Evolutionary conservation across 1,140 invertebrate species (phyloP).

Genomic region (Scaptodrosophila lebanonensis): DNA sequence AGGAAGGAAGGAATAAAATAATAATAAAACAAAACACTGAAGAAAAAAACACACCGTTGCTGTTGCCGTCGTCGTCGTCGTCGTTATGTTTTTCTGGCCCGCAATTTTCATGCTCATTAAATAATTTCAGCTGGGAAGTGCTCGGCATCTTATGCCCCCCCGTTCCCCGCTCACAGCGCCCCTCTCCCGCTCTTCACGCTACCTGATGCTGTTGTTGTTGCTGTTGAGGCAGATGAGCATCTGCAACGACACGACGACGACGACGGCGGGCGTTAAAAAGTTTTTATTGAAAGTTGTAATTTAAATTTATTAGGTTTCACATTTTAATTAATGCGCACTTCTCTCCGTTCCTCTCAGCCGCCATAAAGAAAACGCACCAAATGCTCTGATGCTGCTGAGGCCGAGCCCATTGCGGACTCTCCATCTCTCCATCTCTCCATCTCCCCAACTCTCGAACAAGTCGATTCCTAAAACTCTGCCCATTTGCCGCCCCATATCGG

Average conservation of each 20-base stretch:
- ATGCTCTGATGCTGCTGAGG: neutral
- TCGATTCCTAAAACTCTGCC: too few species aligned
- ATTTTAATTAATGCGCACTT: slow-evolving; percentile 74
- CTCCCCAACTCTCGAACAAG: too few species aligned
- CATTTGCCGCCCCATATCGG: too few species aligned
- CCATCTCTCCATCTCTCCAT: neutral
- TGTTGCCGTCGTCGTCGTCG: slow-evolving; percentile 1
- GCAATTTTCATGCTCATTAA: slow-evolving; percentile 74
- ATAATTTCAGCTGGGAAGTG: slow-evolving; percentile 67
- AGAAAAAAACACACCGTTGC: slow-evolving; percentile 14
- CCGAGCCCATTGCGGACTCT: too few species aligned
- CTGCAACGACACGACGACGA: slow-evolving; percentile 10
- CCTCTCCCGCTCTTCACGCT: neutral
- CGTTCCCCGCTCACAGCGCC: neutral
- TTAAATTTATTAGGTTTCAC: slow-evolving; percentile 74
- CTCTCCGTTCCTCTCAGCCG: slow-evolving; percentile 14
- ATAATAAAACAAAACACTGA: slow-evolving; percentile 28
- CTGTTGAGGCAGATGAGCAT: slow-evolving; percentile 13
- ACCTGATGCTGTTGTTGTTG: neutral
- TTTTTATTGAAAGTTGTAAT: slow-evolving; percentile 74
- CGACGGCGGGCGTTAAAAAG: slow-evolving; percentile 51
- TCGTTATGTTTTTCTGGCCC: slow-evolving; percentile 36
- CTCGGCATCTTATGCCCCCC: slow-evolving; percentile 15
- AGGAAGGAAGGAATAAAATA: too few species aligned
- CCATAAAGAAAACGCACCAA: slow-evolving; percentile 1